Evolutionary conservation across 2,797 vertebrate species (phyloP).

Genomic region (Sebastes variabilis): DNA sequence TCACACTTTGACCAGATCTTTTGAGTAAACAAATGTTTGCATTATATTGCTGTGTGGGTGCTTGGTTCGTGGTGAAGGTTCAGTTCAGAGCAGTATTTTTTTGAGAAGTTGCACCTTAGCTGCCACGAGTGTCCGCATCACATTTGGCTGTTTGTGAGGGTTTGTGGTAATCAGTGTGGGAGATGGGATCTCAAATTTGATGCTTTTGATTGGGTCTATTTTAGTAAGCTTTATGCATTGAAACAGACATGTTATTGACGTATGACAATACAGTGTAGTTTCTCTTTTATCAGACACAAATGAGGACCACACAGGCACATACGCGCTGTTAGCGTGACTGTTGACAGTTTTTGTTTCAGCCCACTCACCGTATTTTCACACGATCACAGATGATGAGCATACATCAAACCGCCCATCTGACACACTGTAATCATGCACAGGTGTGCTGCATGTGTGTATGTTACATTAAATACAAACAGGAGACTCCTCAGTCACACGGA

Average conservation of each 20-base stretch:
- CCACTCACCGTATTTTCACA: not conserved
- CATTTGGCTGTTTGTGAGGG: not conserved
- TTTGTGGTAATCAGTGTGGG: not conserved
- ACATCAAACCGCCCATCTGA: conserved; percentile 5
- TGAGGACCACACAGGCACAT: not conserved
- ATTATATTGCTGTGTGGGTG: not conserved
- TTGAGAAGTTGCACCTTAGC: not conserved
- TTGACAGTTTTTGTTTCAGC: not conserved
- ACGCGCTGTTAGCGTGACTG: not conserved
- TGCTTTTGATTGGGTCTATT: not conserved
- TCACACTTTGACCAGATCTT: not conserved
- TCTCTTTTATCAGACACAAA: not conserved
- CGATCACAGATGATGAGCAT: conserved; percentile 6
- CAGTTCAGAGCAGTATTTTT: conserved; percentile 12
- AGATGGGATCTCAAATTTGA: not conserved
- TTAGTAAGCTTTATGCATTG: not conserved
- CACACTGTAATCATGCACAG: not conserved
- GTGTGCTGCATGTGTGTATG: not conserved
- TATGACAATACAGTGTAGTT: not conserved
- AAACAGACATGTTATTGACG: not conserved
- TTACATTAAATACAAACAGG: not conserved
- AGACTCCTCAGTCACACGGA: not conserved
- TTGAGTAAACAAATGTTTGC: conserved; percentile 5
- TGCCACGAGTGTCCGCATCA: not conserved
- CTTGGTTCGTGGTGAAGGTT: not conserved